phyloP scores from a whole-genome alignment of 2,888 invertebrate genomes.

The Athetis lepigone region DNA sequence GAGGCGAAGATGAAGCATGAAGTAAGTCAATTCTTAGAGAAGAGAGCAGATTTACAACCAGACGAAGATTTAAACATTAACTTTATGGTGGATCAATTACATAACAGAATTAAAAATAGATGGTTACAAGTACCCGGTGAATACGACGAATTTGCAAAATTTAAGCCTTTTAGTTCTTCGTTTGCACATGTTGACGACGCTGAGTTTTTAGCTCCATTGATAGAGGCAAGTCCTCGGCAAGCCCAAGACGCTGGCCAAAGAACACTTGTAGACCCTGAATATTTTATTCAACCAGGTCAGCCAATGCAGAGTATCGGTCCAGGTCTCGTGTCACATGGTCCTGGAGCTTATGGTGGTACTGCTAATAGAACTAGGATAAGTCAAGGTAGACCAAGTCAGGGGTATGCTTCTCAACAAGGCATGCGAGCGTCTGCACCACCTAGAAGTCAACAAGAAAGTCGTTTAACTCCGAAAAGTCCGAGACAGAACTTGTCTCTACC shows the following conservation, averaged over 20 bases:
- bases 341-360: slow-evolving; percentile 10
- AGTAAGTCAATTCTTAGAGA: slow-evolving; percentile 69
- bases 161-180: slow-evolving; percentile 61
- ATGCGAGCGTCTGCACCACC: not conserved
- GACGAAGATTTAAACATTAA: slow-evolving; percentile 68
- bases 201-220: slow-evolving; percentile 42
- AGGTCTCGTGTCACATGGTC: not conserved
- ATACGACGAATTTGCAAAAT: slow-evolving; percentile 64
- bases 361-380: slow-evolving; percentile 3
- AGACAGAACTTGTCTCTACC: slow-evolving; percentile 4
- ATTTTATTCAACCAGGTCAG: slow-evolving; percentile 28
- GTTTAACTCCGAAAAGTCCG: not conserved
- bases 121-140: slow-evolving; percentile 25
- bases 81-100: slow-evolving; percentile 70
- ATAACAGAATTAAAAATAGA: slow-evolving; percentile 66
- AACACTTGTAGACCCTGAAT: not conserved
- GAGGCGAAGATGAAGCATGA: slow-evolving; percentile 67
- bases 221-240: slow-evolving; percentile 21
- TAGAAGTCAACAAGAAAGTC: not conserved
- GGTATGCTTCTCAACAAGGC: slow-evolving; percentile 1
- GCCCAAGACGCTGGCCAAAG: not conserved
- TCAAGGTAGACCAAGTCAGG: not conserved
- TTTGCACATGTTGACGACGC: slow-evolving; percentile 51
- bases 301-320: slow-evolving; percentile 5
- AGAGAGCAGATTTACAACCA: slow-evolving; percentile 56